phyloP scores from a whole-genome alignment of 64 coral and sea anemone genomes.

The Porites lutea region DNA sequence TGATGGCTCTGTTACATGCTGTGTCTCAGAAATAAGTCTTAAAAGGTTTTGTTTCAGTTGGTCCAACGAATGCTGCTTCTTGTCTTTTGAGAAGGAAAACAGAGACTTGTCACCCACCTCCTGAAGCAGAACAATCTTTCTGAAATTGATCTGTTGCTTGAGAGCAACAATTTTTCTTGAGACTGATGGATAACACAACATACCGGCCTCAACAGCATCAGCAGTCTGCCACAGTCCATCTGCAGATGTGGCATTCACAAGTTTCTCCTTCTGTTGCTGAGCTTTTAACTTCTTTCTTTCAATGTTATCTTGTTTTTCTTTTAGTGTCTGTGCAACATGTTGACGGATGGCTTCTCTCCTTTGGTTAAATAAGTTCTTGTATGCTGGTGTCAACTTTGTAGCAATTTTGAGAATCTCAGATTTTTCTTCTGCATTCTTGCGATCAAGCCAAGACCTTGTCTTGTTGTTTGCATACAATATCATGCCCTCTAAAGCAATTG shows the following conservation, averaged over 20 bases:
- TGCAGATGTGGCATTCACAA: conserved; percentile 46
- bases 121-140: conserved; percentile 53
- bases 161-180: conserved; percentile 52
- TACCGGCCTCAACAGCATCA: conserved; percentile 8
- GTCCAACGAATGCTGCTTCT: conserved; percentile 44
- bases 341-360: conserved; percentile 34
- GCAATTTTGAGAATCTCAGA: conserved; percentile 23
- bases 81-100: conserved; percentile 43
- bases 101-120: conserved; percentile 41
- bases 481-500: conserved; percentile 41
- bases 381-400: conserved; percentile 40
- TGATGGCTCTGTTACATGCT: conserved; percentile 22
- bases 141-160: conserved; percentile 58
- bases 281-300: conserved; percentile 12
- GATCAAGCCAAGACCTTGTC: neutral
- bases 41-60: conserved; percentile 56
- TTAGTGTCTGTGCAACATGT: conserved; percentile 37
- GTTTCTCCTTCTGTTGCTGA: conserved; percentile 40
- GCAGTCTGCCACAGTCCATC: conserved; percentile 45
- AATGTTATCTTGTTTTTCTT: conserved; percentile 32
- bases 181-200: conserved; percentile 24
- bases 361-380: conserved; percentile 37
- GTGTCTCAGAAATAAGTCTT: conserved; percentile 40
- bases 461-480: conserved; percentile 33
- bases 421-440: neutral